phyloP scores from a whole-genome alignment of 2,888 invertebrate genomes.

The Rhagium mordax region DNA sequence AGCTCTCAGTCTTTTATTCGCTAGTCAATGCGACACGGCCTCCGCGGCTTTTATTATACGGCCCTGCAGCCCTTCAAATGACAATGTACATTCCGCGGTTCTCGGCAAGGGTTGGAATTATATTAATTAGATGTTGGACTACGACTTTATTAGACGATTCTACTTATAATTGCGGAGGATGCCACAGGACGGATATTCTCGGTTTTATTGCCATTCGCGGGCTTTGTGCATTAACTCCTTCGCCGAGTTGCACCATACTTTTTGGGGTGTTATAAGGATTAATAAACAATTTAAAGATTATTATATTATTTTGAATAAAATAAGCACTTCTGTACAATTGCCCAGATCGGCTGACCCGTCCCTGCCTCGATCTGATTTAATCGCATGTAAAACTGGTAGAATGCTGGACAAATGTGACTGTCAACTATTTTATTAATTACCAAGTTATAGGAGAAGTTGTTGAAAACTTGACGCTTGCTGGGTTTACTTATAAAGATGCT shows the following conservation, averaged over 20 bases:
- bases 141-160: slow-evolving; percentile 62
- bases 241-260: neutral
- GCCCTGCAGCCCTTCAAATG: slow-evolving; percentile 57
- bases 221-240: slow-evolving; percentile 3
- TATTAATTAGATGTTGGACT: slow-evolving; percentile 64
- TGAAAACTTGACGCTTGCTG: slow-evolving; percentile 37
- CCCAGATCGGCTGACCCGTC: neutral
- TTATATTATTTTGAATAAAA: too few relatives aligned
- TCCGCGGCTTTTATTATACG: slow-evolving; percentile 39
- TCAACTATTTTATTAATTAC: slow-evolving; percentile 47
- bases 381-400: slow-evolving; percentile 44
- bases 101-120: slow-evolving; percentile 63
- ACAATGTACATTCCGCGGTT: slow-evolving; percentile 62
- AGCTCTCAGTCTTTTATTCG: slow-evolving; percentile 57
- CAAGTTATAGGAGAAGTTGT: slow-evolving; percentile 39
- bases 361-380: slow-evolving; percentile 40
- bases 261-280: neutral
- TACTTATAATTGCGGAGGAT: slow-evolving; percentile 31
- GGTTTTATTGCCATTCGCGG: slow-evolving; percentile 10
- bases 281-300: too few relatives aligned
- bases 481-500: slow-evolving; percentile 24
- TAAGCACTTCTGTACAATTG: neutral
- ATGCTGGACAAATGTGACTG: slow-evolving; percentile 45
- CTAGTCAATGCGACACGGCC: slow-evolving; percentile 56
- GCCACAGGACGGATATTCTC: slow-evolving; percentile 6